phyloP scores from a whole-genome alignment of 2,888 invertebrate species.

The Craniophora ligustri region DNA sequence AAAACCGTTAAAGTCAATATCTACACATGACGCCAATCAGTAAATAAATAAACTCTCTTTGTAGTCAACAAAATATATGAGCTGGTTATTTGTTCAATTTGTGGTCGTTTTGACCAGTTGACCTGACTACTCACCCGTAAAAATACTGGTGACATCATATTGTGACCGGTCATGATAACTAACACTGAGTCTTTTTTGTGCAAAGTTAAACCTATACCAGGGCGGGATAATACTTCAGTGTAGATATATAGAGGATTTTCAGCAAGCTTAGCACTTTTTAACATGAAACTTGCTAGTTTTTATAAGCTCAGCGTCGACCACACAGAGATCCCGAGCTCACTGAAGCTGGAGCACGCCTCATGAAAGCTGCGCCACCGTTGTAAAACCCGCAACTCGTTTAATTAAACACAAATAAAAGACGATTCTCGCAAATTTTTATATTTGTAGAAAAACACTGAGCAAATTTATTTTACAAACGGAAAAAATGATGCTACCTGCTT shows the following conservation, averaged over 20 bases:
- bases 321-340: slow-evolving; percentile 7
- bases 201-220: slow-evolving; percentile 14
- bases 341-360: slow-evolving; percentile 10
- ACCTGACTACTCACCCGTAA: slow-evolving; percentile 25
- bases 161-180: slow-evolving; percentile 27
- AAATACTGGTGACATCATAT: slow-evolving; percentile 40
- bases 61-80: slow-evolving; percentile 11
- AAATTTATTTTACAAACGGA: slow-evolving; percentile 19
- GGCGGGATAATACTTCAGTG: neutral
- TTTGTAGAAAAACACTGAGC: slow-evolving; percentile 14
- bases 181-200: slow-evolving; percentile 37
- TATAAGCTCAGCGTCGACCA: slow-evolving; percentile 1
- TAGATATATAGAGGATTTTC: neutral
- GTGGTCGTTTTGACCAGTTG: slow-evolving; percentile 17
- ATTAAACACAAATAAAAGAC: slow-evolving; percentile 42
- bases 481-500: slow-evolving; percentile 7
- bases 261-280: neutral
- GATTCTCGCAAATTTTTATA: slow-evolving; percentile 11
- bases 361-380: slow-evolving; percentile 8
- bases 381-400: slow-evolving; percentile 35
- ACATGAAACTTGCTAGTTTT: neutral
- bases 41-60: slow-evolving; percentile 12
- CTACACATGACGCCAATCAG: neutral
- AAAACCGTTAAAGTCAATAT: slow-evolving; percentile 5
- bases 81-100: slow-evolving; percentile 18